These are phyloP conservation scores for Clavelina lepadiformis DNA, from an alignment of 23 tunicate genomes.

Conservation along the genomic window DNA sequence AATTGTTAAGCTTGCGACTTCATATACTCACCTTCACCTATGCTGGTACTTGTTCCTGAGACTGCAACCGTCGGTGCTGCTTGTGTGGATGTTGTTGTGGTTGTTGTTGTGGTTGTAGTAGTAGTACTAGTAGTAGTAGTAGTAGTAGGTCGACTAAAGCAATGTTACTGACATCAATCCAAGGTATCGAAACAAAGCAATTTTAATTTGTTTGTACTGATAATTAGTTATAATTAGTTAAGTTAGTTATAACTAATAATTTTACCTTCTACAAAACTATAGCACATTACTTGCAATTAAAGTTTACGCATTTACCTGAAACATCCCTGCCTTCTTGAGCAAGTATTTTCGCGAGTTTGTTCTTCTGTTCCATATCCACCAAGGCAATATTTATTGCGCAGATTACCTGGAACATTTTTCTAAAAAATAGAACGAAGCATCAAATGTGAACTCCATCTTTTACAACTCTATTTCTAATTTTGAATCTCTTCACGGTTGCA, in stretches of 20 bases:
- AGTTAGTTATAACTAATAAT: no score
- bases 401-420: not conserved
- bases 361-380: not conserved
- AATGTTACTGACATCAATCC: no score
- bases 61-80: not conserved
- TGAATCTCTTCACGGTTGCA: no score
- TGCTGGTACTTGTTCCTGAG: not conserved
- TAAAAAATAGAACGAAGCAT: not conserved
- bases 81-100: not conserved
- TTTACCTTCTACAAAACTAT: not conserved
- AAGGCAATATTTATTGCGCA: not conserved
- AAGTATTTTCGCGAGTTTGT: not conserved
- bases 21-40: no score
- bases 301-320: not conserved
- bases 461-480: no score
- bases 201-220: no score
- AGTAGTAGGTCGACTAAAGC: not conserved
- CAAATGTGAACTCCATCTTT: no score
- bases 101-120: not conserved
- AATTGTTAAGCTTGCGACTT: no score
- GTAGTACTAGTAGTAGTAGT: slow-evolving; percentile 4
- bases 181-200: no score
- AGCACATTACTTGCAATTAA: not conserved
- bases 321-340: not conserved
- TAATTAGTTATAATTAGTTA: no score